These are phyloP conservation scores for Coranthus polyacanthus DNA, from an alignment of 2,797 vertebrate species.

Conservation along the genomic window DNA sequence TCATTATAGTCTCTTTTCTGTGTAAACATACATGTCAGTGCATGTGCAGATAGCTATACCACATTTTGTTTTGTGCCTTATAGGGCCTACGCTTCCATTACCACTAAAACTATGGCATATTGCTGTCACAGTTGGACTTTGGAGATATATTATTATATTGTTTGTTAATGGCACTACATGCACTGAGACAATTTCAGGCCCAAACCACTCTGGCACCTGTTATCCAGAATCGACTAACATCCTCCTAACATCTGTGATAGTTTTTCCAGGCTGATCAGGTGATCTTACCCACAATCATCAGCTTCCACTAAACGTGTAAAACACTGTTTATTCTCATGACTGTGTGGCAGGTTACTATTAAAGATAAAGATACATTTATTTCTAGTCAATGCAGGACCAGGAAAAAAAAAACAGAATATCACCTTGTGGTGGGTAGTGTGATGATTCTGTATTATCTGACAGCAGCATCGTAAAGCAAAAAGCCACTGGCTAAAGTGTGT, in stretches of 20 bases:
- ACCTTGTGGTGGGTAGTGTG: no score
- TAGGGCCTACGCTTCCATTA: slow-evolving; percentile 28
- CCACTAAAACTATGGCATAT: slow-evolving; percentile 1
- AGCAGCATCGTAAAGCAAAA: slow-evolving; percentile 13
- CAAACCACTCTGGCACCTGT: slow-evolving; percentile 32
- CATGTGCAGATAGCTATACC: slow-evolving; percentile 39
- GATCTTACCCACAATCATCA: slow-evolving; percentile 46
- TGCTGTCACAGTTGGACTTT: slow-evolving; percentile 25
- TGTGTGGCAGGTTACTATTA: no score
- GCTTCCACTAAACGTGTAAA: slow-evolving; percentile 24
- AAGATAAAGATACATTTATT: no score
- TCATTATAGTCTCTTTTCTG: slow-evolving; percentile 29
- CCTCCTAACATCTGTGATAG: no score
- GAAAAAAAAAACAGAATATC: no score
- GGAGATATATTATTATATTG: slow-evolving; percentile 14
- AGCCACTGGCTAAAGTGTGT: slow-evolving; percentile 12
- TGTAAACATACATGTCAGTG: slow-evolving; percentile 43
- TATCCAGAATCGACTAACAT: slow-evolving; percentile 46
- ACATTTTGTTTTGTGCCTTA: slow-evolving; percentile 35
- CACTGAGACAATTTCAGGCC: slow-evolving; percentile 38
- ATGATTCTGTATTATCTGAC: slow-evolving; percentile 32
- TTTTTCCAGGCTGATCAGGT: slow-evolving; percentile 42
- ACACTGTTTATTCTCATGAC: slow-evolving; percentile 40
- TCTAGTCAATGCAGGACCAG: no score
- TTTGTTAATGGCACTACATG: slow-evolving; percentile 51